Base-by-base conservation (phyloP, 2,888 invertebrate genomes). In the Campoplex nolae region DNA sequence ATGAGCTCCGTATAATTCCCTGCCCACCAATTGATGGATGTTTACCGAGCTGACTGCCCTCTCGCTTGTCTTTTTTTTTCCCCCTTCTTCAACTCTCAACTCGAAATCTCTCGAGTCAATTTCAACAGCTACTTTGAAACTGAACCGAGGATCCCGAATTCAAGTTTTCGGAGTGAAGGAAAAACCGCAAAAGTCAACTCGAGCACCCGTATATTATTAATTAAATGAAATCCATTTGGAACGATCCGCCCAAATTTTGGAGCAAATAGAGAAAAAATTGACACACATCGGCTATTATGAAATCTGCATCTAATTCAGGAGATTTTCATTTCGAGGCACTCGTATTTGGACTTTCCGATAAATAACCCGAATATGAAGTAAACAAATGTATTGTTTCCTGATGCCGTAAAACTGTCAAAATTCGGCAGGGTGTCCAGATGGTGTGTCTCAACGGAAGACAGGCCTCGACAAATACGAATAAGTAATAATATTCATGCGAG, bases 1-100 rank as follows among this genome's bases (percentile, higher is more conserved):
- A 56, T 77, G 73, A 73, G 80, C 74, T 45, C 81, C 38, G 65
- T 68, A 79, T 75, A 75, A 76, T 79, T 85, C 80, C 85, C 85
- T 90, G 89, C 90, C 90, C 92, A 91, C 88, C 91, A 91, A 94
- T 94, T 94, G 93, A 94, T 94, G 92, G 92, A 93, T 94, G 93
- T 93, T 93, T 93, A 91, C 92, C 90, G 86, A 92, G 92, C 91
- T 91, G 92, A 92, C 92, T 91, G 89, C 90, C 90, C 88, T 85
- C 88, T 88, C 85, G 83, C 82, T 75, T 86, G 82, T 71, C 51
- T 77, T 56, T 78, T 4, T 58, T 74, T 42, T n/a, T n/a, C n/a
- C n/a, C n/a, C n/a, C 70, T 58, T 48, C 13, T 45, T 38, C 6
- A 38, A 38, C 56, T 68, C 73, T 48, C 83, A 67, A 62, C 68